Evolutionary conservation across 2,888 invertebrate genomes (phyloP).

Genomic region (Zele albiditarsus): DNA sequence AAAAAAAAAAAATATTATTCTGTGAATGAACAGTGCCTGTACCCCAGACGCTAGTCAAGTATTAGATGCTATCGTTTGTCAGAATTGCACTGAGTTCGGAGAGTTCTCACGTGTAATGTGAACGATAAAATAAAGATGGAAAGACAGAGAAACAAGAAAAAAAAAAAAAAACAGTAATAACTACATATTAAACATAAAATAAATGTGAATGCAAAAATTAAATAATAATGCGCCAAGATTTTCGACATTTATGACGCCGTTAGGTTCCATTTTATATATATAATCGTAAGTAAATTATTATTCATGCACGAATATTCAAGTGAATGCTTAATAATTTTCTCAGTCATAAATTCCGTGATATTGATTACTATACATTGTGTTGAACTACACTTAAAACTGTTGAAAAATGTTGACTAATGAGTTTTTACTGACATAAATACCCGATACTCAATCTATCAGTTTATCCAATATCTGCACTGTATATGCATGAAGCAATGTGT

Average conservation of each 20-base stretch:
- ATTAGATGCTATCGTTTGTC: conserved; percentile 49
- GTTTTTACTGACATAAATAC: conserved; percentile 6
- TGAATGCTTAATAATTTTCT: neutral
- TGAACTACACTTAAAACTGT: neutral
- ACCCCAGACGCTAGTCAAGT: conserved; percentile 64
- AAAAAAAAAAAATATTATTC: conserved; percentile 57
- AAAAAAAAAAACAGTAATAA: neutral
- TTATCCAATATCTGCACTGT: conserved; percentile 10
- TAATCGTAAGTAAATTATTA: neutral
- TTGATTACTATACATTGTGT: neutral
- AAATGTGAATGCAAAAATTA: neutral
- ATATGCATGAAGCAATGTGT: conserved; percentile 6
- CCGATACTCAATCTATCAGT: neutral
- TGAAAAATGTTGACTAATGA: neutral
- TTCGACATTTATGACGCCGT: neutral
- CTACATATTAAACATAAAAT: neutral
- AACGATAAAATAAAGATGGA: conserved; percentile 7
- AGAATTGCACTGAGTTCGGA: conserved; percentile 1
- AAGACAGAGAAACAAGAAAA: neutral
- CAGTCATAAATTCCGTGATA: neutral
- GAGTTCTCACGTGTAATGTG: conserved; percentile 29
- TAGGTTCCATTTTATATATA: neutral
- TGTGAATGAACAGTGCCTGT: conserved; percentile 70
- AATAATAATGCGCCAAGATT: neutral
- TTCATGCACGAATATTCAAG: neutral